phyloP scores from a whole-genome alignment of 1,140 invertebrate species.

The Heliconius hewitsoni region DNA sequence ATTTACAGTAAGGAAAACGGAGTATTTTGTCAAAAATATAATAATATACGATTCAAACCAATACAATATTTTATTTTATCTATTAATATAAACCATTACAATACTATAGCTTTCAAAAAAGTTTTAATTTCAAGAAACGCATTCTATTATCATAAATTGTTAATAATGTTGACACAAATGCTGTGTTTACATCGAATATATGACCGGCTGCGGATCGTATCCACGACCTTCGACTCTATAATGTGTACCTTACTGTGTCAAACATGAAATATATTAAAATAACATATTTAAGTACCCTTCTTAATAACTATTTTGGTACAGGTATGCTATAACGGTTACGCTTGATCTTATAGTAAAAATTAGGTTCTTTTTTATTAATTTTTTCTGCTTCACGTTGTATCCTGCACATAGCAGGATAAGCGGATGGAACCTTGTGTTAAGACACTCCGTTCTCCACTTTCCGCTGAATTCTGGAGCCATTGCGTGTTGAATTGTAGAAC shows the following conservation, averaged over 20 bases:
- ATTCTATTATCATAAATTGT: conserved; percentile 11
- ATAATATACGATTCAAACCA: not conserved
- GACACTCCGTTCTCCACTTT: too few relatives aligned
- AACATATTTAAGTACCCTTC: too few relatives aligned
- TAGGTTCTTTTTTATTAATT: too few relatives aligned
- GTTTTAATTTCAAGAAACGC: not conserved
- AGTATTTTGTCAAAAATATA: not conserved
- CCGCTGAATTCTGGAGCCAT: too few relatives aligned
- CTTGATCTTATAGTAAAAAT: too few relatives aligned
- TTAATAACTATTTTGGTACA: too few relatives aligned
- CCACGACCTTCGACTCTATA: conserved; percentile 1
- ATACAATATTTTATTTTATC: not conserved
- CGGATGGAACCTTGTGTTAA: too few relatives aligned
- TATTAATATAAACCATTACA: not conserved
- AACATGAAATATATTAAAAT: not conserved
- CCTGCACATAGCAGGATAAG: too few relatives aligned
- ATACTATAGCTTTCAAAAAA: not conserved
- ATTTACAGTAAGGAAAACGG: too few relatives aligned
- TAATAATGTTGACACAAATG: conserved; percentile 11
- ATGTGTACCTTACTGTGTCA: not conserved
- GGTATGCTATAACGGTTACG: too few relatives aligned
- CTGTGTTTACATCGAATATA: conserved; percentile 7
- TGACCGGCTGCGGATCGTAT: not conserved
- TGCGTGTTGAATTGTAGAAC: too few relatives aligned
- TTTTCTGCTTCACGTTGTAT: too few relatives aligned